Evolutionary conservation across 2,888 invertebrate species (phyloP), one percentile per base, ranked within the genome.

Genomic region (Anoncus sp.): DNA sequence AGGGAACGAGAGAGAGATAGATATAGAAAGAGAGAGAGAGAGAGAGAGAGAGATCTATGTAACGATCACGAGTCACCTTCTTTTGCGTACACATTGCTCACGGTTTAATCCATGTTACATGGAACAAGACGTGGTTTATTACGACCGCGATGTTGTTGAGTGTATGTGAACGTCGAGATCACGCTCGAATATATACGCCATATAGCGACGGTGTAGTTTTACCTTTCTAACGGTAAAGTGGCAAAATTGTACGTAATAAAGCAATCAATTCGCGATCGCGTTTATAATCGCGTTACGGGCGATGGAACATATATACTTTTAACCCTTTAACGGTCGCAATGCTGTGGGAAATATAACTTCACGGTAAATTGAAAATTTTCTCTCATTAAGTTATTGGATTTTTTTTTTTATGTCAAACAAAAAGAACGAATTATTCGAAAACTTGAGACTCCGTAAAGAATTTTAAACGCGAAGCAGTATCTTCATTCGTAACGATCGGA

Each of bases 201-300:
- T 45, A 40, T 7, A 66, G 20, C 9, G 12, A 12, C 45, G 47
- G 55, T 62, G 51, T 47, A 69, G 47, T 63, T 59, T 51, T 83
- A 83, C 84, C 84, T 85, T 84, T 84, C 85, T 78, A 77, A 75
- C 75, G 80, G 79, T 83, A 77, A 83, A 85, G 83, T 86, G 83
- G 85, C 83, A 85, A 87, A 86, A 86, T 85, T 80, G 80, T 85
- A 73, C 83, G 81, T 82, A 84, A 85, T 85, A 86, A 85, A 84
- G 83, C 76, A 77, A 81, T 81, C 76, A 74, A 43, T 55, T 62
- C 49, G 65, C 40, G 40, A 70, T 60, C 45, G 20, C 22, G 40
- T 9, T 35, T 38, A 9, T 38, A 71, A 66, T 59, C 43, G 47
- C 43, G 47, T 38, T 38, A 24, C 16, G 38, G 16, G 6, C 51